phyloP scores from a whole-genome alignment of 2,113 vertebrate species.

The Xiphias gladius region DNA sequence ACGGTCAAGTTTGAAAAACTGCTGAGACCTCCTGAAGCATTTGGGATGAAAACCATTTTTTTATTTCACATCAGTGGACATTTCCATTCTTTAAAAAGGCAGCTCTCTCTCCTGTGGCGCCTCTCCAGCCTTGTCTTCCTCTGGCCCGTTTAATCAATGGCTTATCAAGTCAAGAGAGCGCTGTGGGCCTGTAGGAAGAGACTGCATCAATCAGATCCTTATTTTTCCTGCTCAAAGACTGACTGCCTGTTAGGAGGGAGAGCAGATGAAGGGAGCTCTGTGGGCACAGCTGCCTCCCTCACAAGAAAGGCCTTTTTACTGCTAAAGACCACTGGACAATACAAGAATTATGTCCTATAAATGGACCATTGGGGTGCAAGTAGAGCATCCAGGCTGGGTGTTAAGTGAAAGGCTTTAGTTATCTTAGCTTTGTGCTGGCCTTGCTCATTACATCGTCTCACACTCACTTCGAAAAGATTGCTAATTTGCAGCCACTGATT shows the following conservation, averaged over 20 bases:
- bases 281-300: constrained; percentile 72
- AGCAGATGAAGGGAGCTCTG: constrained; percentile 68
- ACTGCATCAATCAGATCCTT: constrained; percentile 79
- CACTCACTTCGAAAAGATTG: constrained; percentile 12
- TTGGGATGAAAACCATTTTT: constrained; percentile 49
- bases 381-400: constrained; percentile 17
- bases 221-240: constrained; percentile 72
- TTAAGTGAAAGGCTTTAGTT: constrained; percentile 43
- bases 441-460: constrained; percentile 10
- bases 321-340: constrained; percentile 51
- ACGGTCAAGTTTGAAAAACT: background rate
- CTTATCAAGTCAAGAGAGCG: constrained; percentile 73
- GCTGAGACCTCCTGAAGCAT: constrained; percentile 2
- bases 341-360: constrained; percentile 50
- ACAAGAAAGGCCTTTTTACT: constrained; percentile 60
- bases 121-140: constrained; percentile 57
- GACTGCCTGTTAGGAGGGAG: constrained; percentile 55
- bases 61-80: constrained; percentile 54
- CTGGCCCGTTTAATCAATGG: constrained; percentile 74
- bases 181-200: constrained; percentile 64
- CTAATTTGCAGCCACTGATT: constrained; percentile 29
- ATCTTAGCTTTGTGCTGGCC: constrained; percentile 26
- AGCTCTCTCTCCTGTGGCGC: constrained; percentile 15
- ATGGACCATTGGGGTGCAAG: constrained; percentile 42
- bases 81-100: constrained; percentile 56